Conservation (phyloP, 2,888 invertebrate genomes). For the Nymphalis polychloros region DNA sequence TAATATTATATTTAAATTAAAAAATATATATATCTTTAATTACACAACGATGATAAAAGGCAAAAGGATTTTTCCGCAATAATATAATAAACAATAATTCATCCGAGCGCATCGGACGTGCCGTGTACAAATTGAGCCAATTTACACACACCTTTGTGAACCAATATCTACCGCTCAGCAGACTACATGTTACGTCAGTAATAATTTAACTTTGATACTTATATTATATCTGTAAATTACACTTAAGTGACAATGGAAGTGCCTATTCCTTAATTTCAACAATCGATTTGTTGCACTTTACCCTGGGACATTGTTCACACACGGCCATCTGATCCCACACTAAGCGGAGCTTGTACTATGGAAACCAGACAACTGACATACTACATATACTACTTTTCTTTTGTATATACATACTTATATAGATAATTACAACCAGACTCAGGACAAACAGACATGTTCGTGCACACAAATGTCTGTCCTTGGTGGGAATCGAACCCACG, state of each 20-base stretch:
- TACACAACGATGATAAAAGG: slow-evolving; percentile 26
- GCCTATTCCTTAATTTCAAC: too few relatives aligned
- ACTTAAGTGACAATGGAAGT: neutral
- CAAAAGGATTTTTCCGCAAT: slow-evolving; percentile 41
- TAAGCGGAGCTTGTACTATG: too few relatives aligned
- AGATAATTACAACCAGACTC: too few relatives aligned
- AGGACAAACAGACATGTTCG: too few relatives aligned
- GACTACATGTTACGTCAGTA: slow-evolving; percentile 38
- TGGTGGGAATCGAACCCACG: too few relatives aligned
- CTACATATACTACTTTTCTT: too few relatives aligned
- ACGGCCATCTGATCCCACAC: too few relatives aligned
- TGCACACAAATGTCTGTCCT: too few relatives aligned
- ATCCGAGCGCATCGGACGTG: slow-evolving; percentile 53
- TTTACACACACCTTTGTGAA: slow-evolving; percentile 60
- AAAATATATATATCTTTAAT: slow-evolving; percentile 15
- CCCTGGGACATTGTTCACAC: too few relatives aligned
- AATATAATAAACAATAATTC: slow-evolving; percentile 48
- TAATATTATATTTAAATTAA: neutral
- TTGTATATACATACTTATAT: too few relatives aligned
- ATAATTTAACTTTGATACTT: slow-evolving; percentile 31
- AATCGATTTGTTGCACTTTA: too few relatives aligned
- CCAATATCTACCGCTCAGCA: slow-evolving; percentile 65
- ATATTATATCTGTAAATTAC: slow-evolving; percentile 7
- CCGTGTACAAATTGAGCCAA: slow-evolving; percentile 68
- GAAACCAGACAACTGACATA: too few relatives aligned